Conservation (phyloP, 2,113 vertebrate species). For the Onychostoma macrolepis region DNA sequence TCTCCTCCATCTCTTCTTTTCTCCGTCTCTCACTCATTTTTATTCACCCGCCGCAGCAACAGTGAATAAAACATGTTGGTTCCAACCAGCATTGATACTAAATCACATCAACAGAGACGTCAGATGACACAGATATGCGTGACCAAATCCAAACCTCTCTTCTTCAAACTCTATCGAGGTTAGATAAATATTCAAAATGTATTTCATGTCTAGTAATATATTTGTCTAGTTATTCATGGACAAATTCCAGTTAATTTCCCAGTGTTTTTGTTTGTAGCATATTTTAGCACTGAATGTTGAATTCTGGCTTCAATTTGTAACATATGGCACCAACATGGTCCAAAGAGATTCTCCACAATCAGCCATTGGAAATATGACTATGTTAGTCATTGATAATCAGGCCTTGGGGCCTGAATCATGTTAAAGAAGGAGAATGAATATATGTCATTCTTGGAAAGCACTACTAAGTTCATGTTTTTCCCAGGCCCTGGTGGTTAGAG, state of each 20-base stretch:
- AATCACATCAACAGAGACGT: conserved; percentile 11
- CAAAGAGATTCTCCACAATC: conserved; percentile 12
- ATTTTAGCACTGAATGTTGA: conserved; percentile 30
- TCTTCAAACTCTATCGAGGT: neutral
- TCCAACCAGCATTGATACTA: neutral
- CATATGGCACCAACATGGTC: conserved; percentile 57
- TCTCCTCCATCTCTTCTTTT: neutral
- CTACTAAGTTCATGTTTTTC: conserved; percentile 15
- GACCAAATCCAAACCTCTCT: conserved; percentile 1
- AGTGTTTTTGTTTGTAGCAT: conserved; percentile 44
- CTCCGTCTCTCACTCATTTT: neutral
- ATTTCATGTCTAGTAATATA: conserved; percentile 4
- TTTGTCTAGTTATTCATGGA: conserved; percentile 12
- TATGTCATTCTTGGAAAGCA: conserved; percentile 24
- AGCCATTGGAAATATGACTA: conserved; percentile 37
- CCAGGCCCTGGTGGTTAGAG: conserved; percentile 23
- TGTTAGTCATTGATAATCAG: conserved; percentile 20
- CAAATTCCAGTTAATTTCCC: conserved; percentile 44
- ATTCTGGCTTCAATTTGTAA: conserved; percentile 42
- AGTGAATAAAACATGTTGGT: conserved; percentile 21
- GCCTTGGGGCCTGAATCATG: conserved; percentile 38
- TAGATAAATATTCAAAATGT: neutral
- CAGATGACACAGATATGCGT: conserved; percentile 8
- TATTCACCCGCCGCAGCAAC: neutral
- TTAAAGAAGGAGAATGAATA: conserved; percentile 5